Evolutionary conservation across 2,797 vertebrate genomes (phyloP).

Genomic region (Macropodus opercularis): DNA sequence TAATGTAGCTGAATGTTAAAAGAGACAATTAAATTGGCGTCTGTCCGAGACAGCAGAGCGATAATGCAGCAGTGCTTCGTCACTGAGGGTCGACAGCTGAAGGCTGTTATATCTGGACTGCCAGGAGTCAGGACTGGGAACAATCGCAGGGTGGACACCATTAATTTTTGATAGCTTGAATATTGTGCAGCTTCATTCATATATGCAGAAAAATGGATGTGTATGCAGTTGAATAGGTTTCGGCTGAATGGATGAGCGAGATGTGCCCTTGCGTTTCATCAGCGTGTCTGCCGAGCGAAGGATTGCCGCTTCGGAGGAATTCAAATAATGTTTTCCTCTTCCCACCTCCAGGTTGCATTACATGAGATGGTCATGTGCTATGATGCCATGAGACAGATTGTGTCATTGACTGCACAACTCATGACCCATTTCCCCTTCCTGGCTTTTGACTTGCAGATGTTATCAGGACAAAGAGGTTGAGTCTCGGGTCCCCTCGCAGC

Average conservation of each 20-base stretch:
- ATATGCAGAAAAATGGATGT: slow-evolving; percentile 20
- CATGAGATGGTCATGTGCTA: neutral
- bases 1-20: slow-evolving; percentile 32
- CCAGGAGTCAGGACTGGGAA: slow-evolving; percentile 42
- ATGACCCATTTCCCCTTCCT: slow-evolving; percentile 7
- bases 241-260: slow-evolving; percentile 20
- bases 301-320: slow-evolving; percentile 19
- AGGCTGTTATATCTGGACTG: slow-evolving; percentile 42
- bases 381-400: neutral
- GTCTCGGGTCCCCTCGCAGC: slow-evolving; percentile 66
- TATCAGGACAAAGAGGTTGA: slow-evolving; percentile 78
- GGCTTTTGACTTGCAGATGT: slow-evolving; percentile 75
- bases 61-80: slow-evolving; percentile 42
- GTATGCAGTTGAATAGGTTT: slow-evolving; percentile 13
- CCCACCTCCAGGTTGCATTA: neutral
- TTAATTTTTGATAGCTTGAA: slow-evolving; percentile 44
- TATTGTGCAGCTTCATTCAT: slow-evolving; percentile 26
- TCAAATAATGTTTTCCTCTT: slow-evolving; percentile 21
- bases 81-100: slow-evolving; percentile 27
- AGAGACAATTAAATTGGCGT: slow-evolving; percentile 45
- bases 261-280: slow-evolving; percentile 13
- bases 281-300: slow-evolving; percentile 6
- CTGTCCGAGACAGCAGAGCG: slow-evolving; percentile 23
- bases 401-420: neutral
- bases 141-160: slow-evolving; percentile 39